phyloP scores from a whole-genome alignment of 2,888 invertebrate species.

The Allophyes oxyacanthae region DNA sequence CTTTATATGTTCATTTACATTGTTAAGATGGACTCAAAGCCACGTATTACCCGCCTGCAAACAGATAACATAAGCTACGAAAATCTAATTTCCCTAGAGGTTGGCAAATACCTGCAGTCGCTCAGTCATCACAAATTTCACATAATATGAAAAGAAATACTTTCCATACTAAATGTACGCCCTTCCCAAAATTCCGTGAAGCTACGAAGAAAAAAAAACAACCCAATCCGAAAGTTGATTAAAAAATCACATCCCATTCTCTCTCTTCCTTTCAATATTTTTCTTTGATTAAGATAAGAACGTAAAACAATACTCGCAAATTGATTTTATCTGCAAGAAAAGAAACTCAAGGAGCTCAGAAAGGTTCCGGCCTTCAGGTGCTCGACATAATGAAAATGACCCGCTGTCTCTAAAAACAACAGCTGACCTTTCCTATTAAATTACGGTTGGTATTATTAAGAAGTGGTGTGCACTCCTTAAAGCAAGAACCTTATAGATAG shows the following conservation, averaged over 20 bases:
- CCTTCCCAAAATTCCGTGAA: too few relatives aligned
- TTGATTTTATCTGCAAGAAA: conserved; percentile 48
- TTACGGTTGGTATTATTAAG: conserved; percentile 61
- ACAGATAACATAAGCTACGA: background rate
- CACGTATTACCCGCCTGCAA: background rate
- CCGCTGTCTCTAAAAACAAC: conserved; percentile 62
- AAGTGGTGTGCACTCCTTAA: too few relatives aligned
- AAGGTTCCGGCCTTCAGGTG: conserved; percentile 40
- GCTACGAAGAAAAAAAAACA: too few relatives aligned
- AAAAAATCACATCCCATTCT: conserved; percentile 30
- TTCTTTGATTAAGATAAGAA: conserved; percentile 51
- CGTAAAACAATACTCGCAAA: conserved; percentile 45
- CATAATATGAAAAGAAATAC: background rate
- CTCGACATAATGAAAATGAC: conserved; percentile 62
- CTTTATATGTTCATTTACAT: background rate
- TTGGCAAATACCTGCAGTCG: background rate
- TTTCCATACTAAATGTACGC: background rate
- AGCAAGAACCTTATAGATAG: too few relatives aligned
- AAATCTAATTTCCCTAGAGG: conserved; percentile 1
- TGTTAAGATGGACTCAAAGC: background rate
- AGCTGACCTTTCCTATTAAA: conserved; percentile 65
- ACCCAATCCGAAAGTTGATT: conserved; percentile 18
- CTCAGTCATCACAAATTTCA: background rate
- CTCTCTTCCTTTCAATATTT: conserved; percentile 43
- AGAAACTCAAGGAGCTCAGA: conserved; percentile 15